Base-by-base conservation (phyloP, 2,113 vertebrate species). In the Triplophysa siluroides region DNA sequence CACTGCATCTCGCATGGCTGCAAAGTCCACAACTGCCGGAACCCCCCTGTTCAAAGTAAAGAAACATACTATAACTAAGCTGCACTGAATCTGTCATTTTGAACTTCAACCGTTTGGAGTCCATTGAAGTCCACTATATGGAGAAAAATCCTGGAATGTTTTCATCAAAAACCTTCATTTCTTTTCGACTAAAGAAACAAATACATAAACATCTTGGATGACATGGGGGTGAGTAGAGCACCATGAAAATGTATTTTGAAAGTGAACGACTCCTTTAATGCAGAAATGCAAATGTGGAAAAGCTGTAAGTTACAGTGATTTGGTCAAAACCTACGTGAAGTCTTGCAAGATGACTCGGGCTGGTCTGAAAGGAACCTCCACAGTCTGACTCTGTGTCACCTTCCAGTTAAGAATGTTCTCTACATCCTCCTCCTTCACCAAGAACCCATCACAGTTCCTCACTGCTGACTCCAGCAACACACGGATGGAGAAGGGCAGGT, bases 281-380 rank as follows among this genome's bases (percentile, higher is more conserved):
- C 50, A 16, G 14, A 52, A 3, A 4, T 13, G 12, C 18, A 16
- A 52, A 52, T 52, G 13, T 6, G 12, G 16, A 41, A 66, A 73
- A 43, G 19, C 24, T 41, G 5, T 43, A 43, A 12, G 10, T 45
- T 12, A 63, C 21, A 50, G 29, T 8, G 9, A 69, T 14, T 12
- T 50, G 5, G 52, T 69, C 23, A 81, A 65, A 62, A 92, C 96
- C 88, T 91, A 99, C 98, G 98, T 99, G 81, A 98, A 98, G 86
- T 99, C 98, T 85, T 99, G 97, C 18, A 99, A 91, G 86, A 99
- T 98, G 86, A 99, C 97, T 0, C 97, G 95, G 1, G 98, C 96
- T 12, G 98, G 97, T 68, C 92, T 95, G 90, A 99, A 99, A 0
- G 97, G 97, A 2, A 99, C 96, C 91, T 99, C 98, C 81, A 99